Base-by-base conservation (phyloP, 1,140 invertebrate genomes). In the Hyles vespertilio region DNA sequence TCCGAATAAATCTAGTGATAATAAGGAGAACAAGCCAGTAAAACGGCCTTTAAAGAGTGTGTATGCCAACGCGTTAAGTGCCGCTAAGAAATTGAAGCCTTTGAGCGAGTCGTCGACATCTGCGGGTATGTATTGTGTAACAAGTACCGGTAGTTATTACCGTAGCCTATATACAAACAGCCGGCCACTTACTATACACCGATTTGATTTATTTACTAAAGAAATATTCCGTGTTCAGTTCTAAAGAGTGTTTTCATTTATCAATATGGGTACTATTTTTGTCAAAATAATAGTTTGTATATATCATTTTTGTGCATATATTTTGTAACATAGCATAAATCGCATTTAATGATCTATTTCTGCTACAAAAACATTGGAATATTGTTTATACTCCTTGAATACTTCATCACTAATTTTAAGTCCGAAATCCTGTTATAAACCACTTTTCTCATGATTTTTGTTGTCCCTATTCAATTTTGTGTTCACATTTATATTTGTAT, bases 21-120 rank as follows among this genome's bases (percentile, higher is more conserved):
- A 83, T 75, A 87, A 87, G 65, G 82, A 89, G 51, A 87, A 87
- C 65, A 87, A 79, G 60, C 81, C 82, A 6, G 45, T 70, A 10
- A 89, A 89, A 59, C 78, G 86, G 54, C 73, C 80, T 36, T 63
- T 83, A 46, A 70, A 63, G 50, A 73, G 72, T 59, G 83, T 81
- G 9, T 87, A 87, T 62, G 65, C 67, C 9, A 89, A 84, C 63
- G 87, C 82, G 61, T 72, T 89, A 67, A 79, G 80, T 75, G 81
- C 75, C 51, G 82, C 86, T 10, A 89, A 89, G 60, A 86, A 74
- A 55, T 67, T 89, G 36, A 88, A 88, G 60, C 80, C 85, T 59
- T 52, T 86, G 32, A 67, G 61, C 49, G 74, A 78, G 70, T 62
- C 76, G 57, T 55, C 66, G 12, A 79, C 74, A 66, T 47, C 56